Percentiles rank a stretch among this genome's conserved stretches.
Evolutionary conservation across 2,113 vertebrate species (phyloP).

Genomic region (Burhinus bistriatus): DNA sequence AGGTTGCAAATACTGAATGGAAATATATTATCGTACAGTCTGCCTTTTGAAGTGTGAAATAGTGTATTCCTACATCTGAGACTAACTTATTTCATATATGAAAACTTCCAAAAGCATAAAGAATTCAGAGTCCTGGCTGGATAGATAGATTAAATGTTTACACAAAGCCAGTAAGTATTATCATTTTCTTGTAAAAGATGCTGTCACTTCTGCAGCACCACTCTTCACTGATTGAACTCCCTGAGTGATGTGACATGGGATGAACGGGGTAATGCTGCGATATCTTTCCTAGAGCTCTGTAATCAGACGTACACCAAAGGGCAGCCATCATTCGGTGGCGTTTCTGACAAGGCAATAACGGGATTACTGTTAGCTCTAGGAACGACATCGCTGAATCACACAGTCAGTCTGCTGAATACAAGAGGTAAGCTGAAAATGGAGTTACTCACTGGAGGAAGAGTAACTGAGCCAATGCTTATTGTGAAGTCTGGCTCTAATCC

Average conservation of each 20-base stretch:
- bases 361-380: constrained; percentile 11
- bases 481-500: neutral
- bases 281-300: neutral
- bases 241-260: constrained; percentile 29
- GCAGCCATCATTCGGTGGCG: neutral
- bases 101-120: neutral
- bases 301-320: constrained; percentile 34
- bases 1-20: neutral
- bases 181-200: neutral
- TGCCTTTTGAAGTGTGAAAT: neutral
- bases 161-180: neutral
- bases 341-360: constrained; percentile 11
- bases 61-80: neutral
- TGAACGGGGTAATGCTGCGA: neutral
- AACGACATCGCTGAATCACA: neutral
- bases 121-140: neutral
- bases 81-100: neutral
- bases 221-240: neutral
- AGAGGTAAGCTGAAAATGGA: constrained; percentile 7
- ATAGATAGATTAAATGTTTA: constrained; percentile 19
- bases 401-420: neutral
- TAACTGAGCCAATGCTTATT: neutral
- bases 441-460: neutral
- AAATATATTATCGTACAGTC: neutral
- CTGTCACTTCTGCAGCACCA: neutral